phyloP scores from a whole-genome alignment of 2,888 invertebrate genomes.

The Ophioninae sp. region DNA sequence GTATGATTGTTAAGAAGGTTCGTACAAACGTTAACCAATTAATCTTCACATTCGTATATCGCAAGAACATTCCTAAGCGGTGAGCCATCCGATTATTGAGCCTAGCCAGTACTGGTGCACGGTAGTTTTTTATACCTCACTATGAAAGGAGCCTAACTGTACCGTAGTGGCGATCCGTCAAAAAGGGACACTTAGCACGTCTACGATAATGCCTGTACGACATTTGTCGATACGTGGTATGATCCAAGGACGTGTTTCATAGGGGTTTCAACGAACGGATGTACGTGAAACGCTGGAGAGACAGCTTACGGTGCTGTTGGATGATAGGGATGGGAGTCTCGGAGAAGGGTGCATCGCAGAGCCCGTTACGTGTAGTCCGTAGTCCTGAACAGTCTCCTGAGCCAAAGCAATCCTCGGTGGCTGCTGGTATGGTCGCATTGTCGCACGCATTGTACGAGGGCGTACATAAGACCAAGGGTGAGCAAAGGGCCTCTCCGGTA shows the following conservation, averaged over 20 bases:
- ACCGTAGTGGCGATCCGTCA: background rate
- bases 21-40: too few species aligned
- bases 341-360: constrained; percentile 14
- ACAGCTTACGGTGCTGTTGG: constrained; percentile 53
- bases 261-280: constrained; percentile 39
- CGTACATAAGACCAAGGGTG: constrained; percentile 3
- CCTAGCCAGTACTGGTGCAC: background rate
- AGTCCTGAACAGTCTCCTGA: constrained; percentile 34
- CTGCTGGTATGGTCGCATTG: constrained; percentile 53
- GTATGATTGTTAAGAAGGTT: too few species aligned
- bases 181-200: background rate
- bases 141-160: background rate
- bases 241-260: constrained; percentile 18
- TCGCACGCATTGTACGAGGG: constrained; percentile 52
- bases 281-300: constrained; percentile 54
- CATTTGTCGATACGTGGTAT: background rate
- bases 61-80: background rate
- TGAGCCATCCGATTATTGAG: background rate
- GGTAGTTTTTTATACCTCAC: too few species aligned
- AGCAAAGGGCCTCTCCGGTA: constrained; percentile 9
- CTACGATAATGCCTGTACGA: background rate
- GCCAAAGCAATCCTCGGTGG: constrained; percentile 43
- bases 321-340: constrained; percentile 8
- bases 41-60: too few species aligned
- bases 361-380: constrained; percentile 8